Base-by-base conservation (phyloP, 1,140 invertebrate genomes). In the Pemphigus obesinymphae region DNA sequence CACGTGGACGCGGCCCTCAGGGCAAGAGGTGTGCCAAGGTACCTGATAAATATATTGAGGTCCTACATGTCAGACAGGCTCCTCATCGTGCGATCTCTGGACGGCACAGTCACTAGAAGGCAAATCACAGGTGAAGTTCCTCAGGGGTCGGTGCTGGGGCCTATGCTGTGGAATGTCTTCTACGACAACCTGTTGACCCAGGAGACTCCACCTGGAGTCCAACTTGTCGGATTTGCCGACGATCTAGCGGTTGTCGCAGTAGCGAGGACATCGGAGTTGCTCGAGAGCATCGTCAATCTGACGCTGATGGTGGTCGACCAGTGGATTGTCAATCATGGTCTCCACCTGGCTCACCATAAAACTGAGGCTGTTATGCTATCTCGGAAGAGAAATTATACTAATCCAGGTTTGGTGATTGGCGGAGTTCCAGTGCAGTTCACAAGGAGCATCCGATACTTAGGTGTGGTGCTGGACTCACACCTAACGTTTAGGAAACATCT, bases 11-110 rank as follows among this genome's bases (percentile, higher is more conserved):
- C 20, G 3, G 66, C 66, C 0, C 34, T 70, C 13, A 0, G 34
- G 0, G 1, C 1, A n/a, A 43, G 1, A 5, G 1, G 1, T 1
- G n/a, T 43, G 0, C 66, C n/a, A 0, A 6, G 15, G 0, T 23
- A 5, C 2, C 2, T 70, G 2, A 43, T 10, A 0, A 0, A 7
- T 6, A 66, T 20, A 0, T n/a, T 66, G 0, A 0, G 61, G 0
- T 66, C 31, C 0, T 66, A 66, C 8, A 2, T 66, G 0, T 1
- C 17, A 0, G 31, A 34, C 3, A 66, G 61, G 31, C 7, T 11
- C 0, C 26, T 58, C 0, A n/a, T 58, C 26, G 55, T 58, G 50
- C 0, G 55, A 29, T 2, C 0, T 13, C 0, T 0, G 0, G 0
- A 26, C 13, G 2, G 5, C 0, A 0, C 3, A n/a, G n/a, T n/a